Conservation (phyloP, 2,113 vertebrate species). For the Hypomesus transpacificus region DNA sequence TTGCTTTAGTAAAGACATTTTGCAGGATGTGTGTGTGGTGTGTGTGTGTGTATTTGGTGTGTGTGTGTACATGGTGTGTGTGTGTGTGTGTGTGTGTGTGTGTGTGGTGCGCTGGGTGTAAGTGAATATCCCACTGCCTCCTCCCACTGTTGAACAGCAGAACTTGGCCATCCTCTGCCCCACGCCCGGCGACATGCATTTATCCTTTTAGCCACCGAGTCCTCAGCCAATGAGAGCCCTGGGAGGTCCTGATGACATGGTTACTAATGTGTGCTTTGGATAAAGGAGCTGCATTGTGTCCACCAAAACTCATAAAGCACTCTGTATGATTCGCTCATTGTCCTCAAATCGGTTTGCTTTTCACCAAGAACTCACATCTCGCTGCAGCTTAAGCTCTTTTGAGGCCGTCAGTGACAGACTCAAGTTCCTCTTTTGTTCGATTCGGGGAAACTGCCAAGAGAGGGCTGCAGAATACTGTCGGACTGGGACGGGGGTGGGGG, state of each 20-base stretch:
- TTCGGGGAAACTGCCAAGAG: constrained; percentile 63
- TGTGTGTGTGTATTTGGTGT: not conserved
- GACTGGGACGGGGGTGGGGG: constrained; percentile 38
- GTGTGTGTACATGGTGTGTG: not conserved
- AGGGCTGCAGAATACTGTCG: constrained; percentile 65
- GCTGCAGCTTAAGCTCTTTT: constrained; percentile 62
- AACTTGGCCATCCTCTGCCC: not conserved
- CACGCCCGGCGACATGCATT: constrained; percentile 52
- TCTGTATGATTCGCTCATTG: constrained; percentile 71
- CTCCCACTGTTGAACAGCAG: not conserved
- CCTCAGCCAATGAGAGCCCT: constrained; percentile 56
- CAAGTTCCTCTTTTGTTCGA: constrained; percentile 68
- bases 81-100: not conserved
- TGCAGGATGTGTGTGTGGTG: not conserved
- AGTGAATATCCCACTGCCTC: not conserved
- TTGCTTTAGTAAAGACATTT: not conserved
- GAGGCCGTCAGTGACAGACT: constrained; percentile 63
- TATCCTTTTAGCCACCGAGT: constrained; percentile 62
- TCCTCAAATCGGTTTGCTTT: constrained; percentile 63
- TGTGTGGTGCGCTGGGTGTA: not conserved
- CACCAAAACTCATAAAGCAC: constrained; percentile 67
- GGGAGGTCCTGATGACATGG: constrained; percentile 68
- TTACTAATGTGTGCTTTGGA: constrained; percentile 72
- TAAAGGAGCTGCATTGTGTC: constrained; percentile 64
- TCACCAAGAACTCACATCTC: constrained; percentile 64